Percentiles rank a stretch among this genome's conserved stretches.
Conservation (phyloP, 2,888 invertebrate species). For the Spisula subtruncata region DNA sequence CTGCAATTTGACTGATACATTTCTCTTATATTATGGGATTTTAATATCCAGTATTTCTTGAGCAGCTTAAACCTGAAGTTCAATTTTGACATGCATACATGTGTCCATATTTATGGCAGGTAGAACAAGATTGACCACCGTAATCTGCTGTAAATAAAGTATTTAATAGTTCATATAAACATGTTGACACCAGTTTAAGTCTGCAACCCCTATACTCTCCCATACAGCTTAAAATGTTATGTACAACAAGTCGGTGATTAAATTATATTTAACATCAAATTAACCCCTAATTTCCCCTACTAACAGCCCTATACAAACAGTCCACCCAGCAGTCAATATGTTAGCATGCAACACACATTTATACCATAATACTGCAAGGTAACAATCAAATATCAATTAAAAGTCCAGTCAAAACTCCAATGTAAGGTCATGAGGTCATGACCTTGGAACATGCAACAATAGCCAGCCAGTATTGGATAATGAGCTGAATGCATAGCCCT, state of each 20-base stretch:
- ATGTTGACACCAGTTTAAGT: no score
- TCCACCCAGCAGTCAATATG: neutral
- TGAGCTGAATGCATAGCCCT: neutral
- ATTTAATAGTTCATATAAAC: no score
- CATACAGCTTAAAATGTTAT: no score
- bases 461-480: neutral
- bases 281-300: neutral
- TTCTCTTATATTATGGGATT: no score
- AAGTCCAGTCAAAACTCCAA: neutral
- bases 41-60: no score
- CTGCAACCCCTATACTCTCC: no score
- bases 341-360: neutral
- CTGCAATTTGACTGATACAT: no score
- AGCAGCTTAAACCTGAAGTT: no score
- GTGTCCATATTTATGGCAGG: no score
- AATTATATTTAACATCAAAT: neutral
- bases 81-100: no score
- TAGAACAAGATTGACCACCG: no score
- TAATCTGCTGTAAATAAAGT: no score
- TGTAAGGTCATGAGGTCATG: neutral
- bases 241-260: neutral
- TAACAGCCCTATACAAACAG: neutral
- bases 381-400: neutral
- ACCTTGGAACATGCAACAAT: neutral
- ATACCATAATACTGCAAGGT: constrained; percentile 10